Evolutionary conservation across 1,140 invertebrate genomes (phyloP).

Genomic region (Antheraea mylitta): DNA sequence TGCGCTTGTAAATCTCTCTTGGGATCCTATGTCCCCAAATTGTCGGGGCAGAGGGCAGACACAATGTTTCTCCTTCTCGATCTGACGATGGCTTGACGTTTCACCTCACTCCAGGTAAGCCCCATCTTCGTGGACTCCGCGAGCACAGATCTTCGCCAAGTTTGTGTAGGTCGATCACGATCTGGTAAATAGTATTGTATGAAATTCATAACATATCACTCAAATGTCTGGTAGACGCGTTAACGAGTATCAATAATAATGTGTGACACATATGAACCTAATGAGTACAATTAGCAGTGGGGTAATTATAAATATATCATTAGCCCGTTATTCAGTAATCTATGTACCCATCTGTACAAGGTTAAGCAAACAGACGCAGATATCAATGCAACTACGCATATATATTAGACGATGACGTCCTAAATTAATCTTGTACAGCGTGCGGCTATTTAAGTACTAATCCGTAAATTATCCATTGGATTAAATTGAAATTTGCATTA

Average conservation of each 20-base stretch:
- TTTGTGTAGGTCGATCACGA: no score
- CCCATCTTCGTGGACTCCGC: no score
- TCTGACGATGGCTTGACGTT: no score
- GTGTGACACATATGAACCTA: not conserved
- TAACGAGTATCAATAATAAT: not conserved
- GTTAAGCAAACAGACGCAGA: conserved; percentile 11
- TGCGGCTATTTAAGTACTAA: not conserved
- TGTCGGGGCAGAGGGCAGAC: no score
- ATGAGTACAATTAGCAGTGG: not conserved
- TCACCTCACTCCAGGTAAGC: no score
- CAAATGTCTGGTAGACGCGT: not conserved
- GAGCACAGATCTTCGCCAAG: no score
- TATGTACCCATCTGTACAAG: not conserved
- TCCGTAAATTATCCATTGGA: not conserved
- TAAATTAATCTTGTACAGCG: not conserved
- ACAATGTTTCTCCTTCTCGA: no score
- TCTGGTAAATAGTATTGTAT: not conserved
- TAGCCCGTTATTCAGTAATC: conserved; percentile 10
- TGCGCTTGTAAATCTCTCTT: no score
- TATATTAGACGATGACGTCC: conserved; percentile 8
- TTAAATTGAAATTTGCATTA: no score
- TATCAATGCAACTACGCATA: conserved; percentile 7
- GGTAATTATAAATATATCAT: conserved; percentile 6
- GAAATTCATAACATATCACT: not conserved
- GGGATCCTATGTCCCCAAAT: no score